Evolutionary conservation across 2,797 vertebrate genomes (phyloP), one percentile per base, ranked within the genome.

Genomic region (Pseudomugil tenellus): DNA sequence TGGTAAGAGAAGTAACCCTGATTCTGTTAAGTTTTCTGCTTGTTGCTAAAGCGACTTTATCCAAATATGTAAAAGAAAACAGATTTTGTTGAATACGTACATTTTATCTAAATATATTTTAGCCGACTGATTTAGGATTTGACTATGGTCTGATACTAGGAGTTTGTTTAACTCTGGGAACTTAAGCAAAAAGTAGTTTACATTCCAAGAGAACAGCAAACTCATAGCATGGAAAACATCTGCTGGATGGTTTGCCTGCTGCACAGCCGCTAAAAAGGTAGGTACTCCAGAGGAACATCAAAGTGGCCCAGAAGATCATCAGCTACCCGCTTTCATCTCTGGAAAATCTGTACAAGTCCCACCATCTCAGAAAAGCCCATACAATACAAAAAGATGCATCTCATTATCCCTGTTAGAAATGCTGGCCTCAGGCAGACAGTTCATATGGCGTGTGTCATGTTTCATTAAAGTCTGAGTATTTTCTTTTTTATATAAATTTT

Each of bases 1-100:
- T 46, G 43, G 7, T 21, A 21, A 46, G n/a, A n/a, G 8, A 8
- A 46, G 43, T 9, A 46, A n/a, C 41, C 41, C 9, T 63, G 63
- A 0, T 13, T 61, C 68, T 65, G 60, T 73, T 60, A 74, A n/a
- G n/a, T 28, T 57, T 41, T 23, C 32, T 32, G 4, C 1, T 43
- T 58, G n/a, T n/a, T 61, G 34, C 39, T n/a, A 54, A 58, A 65
- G 54, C 12, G 58, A 58, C 23, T 72, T 67, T 43, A 19, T 37
- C 51, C 23, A 29, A 49, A 17, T 32, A 39, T 52, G 56, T 35
- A n/a, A 59, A 19, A 67, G 43, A 46, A 66, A 13, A 63, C 28
- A 76, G 37, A 66, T 65, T 41, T 3, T n/a, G 6, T 48, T 6
- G 8, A 12, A 28, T 39, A 16, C 54, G 14, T 31, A 14, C n/a